Evolutionary conservation across 2,797 vertebrate species (phyloP), one percentile per base, ranked within the genome.

Genomic region (Sphenopsis melanotis): DNA sequence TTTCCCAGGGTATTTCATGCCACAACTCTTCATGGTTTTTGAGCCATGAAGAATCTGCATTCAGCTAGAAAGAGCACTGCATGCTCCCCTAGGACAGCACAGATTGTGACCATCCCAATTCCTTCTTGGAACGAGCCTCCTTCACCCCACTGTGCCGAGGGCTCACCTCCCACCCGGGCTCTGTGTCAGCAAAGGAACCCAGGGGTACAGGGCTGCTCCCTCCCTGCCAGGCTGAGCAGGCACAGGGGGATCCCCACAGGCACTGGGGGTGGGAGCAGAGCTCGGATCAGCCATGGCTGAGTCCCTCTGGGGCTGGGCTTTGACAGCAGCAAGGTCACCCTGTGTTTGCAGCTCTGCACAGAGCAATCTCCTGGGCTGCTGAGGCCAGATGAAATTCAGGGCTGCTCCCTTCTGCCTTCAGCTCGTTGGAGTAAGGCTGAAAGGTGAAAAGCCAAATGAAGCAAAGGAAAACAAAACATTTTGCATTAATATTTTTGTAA

Each of bases 231-330:
- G 61, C 47, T 57, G 37, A 39, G 76, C 44, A 29, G 44, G 50
- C 52, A 47, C 10, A 1, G 71, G 36, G 27, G 11, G 4, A 32
- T 47, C 16, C 23, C 19, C 12, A 1, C 12, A 1, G 2, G 6
- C 29, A 19, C 32, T 1, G 3, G 11, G 32, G 21, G 10, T 3
- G 14, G 15, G 39, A 47, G 59, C 68, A 76, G 84, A 64, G 41
- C 56, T 39, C 2, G 32, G 55, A 69, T 23, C 64, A 49, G 64
- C 56, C 1, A 0, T 10, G 29, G 29, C 27, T 80, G 44, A 9
- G 64, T 11, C 36, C 18, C 8, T 46, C 21, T 68, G 49, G 27
- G 44, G 30, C 17, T 83, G 65, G 11, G 6, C 5, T 57, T 30
- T 30, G 49, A 3, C 68, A 37, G 53, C 44, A 82, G 30, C 44